Conservation (phyloP, 2,888 invertebrate genomes). For the Pollenia labialis region DNA sequence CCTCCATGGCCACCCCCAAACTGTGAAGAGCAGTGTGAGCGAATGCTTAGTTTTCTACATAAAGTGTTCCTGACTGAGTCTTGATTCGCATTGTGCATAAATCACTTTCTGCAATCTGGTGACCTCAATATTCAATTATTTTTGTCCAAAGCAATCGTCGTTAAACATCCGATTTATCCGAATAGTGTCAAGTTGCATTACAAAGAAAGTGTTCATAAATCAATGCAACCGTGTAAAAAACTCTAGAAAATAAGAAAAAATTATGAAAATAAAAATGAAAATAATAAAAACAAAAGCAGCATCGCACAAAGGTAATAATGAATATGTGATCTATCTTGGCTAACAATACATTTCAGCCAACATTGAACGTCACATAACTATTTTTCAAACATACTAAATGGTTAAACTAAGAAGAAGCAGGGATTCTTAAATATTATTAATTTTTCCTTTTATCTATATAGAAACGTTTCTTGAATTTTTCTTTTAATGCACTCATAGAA, state of each 20-base stretch:
- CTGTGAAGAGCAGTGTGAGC: not conserved
- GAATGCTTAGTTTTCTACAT: not conserved
- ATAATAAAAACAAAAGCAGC: conserved; percentile 31
- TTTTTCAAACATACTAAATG: not conserved
- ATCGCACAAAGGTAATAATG: conserved; percentile 4
- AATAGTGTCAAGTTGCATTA: conserved; percentile 70
- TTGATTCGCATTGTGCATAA: conserved; percentile 35
- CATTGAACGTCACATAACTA: not conserved
- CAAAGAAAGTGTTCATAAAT: conserved; percentile 70
- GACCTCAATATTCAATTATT: conserved; percentile 67
- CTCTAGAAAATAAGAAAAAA: not conserved
- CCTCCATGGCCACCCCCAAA: conserved; percentile 19
- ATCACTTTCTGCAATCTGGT: conserved; percentile 62
- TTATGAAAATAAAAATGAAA: conserved; percentile 8
- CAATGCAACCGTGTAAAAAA: conserved; percentile 52
- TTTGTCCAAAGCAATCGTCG: conserved; percentile 70
- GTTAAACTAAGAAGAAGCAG: not conserved
- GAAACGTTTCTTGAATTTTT: too few species aligned
- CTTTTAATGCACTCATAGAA: too few species aligned
- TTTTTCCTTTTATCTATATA: too few species aligned
- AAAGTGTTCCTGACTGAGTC: not conserved
- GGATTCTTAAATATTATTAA: too few species aligned
- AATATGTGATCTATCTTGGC: conserved; percentile 48
- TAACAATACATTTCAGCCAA: conserved; percentile 31
- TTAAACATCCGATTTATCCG: conserved; percentile 57